Base-by-base conservation (phyloP, 2,113 vertebrate genomes). In the Triplophysa rosa region DNA sequence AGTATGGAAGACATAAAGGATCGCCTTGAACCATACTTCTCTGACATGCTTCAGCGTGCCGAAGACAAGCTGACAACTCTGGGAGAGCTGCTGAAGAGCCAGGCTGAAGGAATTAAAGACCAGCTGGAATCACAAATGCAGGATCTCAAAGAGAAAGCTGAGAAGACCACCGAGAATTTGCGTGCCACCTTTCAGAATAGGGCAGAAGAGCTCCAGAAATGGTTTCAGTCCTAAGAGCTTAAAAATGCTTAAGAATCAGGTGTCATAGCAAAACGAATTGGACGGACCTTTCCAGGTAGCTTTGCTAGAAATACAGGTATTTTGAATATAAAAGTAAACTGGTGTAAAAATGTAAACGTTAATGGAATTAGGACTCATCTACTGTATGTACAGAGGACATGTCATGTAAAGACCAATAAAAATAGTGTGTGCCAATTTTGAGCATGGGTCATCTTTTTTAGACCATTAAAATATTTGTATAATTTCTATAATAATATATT, bases 11-110 rank as follows among this genome's bases (percentile, higher is more conserved):
- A 84, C 0, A 0, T 92, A 80, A 90, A 52, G 65, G 26, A 68
- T 0, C 85, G 66, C 0, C 11, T 94, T 3, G 80, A 88, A 56
- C 92, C 93, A 1, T 92, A 88, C 17, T 2, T 92, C 2, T 2
- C 67, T 61, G 82, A 87, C n/a, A 63, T 94, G 19, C 85, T 77
- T 0, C 87, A 93, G 29, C 91, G 91, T 49, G 86, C 89, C 0
- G 79, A 90, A 82, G 80, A 88, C 0, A 92, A 91, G 45, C 56
- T 93, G 58, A 79, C 52, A 66, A 82, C 85, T 66, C 80, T 94
- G 24, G 86, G 85, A 5, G 86, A 93, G 2, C 75, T 91, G 75
- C 49, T 95, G 68, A 80, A n/a, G 17, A 75, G 88, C 1, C 90
- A 92, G 82, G 49, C 83, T 5, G 87, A 88, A 24, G 67, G n/a